These are phyloP conservation scores for Hymenochirus boettgeri DNA, from an alignment of 2,113 vertebrate species.

Conservation along the genomic window DNA sequence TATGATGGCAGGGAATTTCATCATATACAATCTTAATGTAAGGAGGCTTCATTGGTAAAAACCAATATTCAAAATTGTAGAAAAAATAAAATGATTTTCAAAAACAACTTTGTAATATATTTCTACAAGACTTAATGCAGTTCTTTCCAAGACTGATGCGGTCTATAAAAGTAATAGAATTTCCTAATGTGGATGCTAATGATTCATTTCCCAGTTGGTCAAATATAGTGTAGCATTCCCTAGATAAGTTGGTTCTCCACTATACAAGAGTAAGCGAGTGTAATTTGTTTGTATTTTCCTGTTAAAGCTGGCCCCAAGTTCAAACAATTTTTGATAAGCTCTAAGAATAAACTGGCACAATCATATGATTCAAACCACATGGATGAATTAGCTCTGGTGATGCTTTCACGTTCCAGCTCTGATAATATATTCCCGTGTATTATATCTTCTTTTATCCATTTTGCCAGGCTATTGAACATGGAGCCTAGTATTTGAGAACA, in stretches of 20 bases:
- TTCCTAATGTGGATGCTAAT: constrained; percentile 72
- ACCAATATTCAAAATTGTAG: constrained; percentile 97
- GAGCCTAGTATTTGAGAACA: constrained; percentile 69
- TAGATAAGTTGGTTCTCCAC: constrained; percentile 79
- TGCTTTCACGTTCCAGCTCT: constrained; percentile 87
- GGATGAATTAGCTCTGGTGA: constrained; percentile 61
- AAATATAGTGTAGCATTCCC: constrained; percentile 91
- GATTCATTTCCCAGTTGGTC: constrained; percentile 72
- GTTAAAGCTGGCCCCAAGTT: constrained; percentile 76
- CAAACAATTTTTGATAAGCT: constrained; percentile 74
- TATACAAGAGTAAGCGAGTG: constrained; percentile 91
- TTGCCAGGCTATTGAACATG: constrained; percentile 84
- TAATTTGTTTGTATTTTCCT: constrained; percentile 84
- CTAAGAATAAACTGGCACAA: constrained; percentile 92
- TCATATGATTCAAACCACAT: constrained; percentile 95
- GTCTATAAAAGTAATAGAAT: constrained; percentile 81
- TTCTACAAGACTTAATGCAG: constrained; percentile 69
- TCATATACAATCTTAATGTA: constrained; percentile 83
- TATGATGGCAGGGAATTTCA: constrained; percentile 76
- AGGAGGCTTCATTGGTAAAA: constrained; percentile 87
- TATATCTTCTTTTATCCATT: constrained; percentile 91
- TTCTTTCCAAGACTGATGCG: constrained; percentile 69
- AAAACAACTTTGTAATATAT: constrained; percentile 71
- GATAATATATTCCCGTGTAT: constrained; percentile 91
- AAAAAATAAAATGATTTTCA: constrained; percentile 84